These are phyloP conservation scores for Ceratoteleas bidentatus DNA, from an alignment of 1,140 invertebrate species.

Conservation along the genomic window DNA sequence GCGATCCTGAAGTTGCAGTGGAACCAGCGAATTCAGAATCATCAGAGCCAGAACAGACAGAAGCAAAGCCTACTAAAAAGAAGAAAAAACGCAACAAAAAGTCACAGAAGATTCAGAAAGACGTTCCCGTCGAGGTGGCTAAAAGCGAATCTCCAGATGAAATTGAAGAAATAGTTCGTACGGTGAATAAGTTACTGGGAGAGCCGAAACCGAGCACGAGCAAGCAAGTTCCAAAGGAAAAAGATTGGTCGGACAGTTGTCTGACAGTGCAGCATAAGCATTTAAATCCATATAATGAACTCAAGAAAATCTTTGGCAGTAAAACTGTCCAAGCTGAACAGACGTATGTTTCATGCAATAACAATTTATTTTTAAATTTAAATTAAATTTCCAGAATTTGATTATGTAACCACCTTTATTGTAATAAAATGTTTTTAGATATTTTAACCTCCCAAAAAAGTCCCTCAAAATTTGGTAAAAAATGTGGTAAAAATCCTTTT, in stretches of 20 bases:
- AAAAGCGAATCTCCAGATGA: constrained; percentile 86
- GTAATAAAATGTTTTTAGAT: too few relatives aligned
- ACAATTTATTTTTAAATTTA: background rate
- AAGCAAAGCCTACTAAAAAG: constrained; percentile 48
- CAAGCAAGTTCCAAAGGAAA: constrained; percentile 56
- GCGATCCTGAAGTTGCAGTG: constrained; percentile 2
- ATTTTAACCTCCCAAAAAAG: too few relatives aligned
- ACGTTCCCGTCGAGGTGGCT: constrained; percentile 78
- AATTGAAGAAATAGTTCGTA: constrained; percentile 86
- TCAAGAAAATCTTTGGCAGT: constrained; percentile 92
- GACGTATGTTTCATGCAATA: constrained; percentile 75
- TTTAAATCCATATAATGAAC: constrained; percentile 91
- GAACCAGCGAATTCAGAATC: constrained; percentile 15
- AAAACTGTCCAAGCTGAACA: constrained; percentile 88
- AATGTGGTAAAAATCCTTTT: too few relatives aligned
- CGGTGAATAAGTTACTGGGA: constrained; percentile 88
- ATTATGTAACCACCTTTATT: too few relatives aligned
- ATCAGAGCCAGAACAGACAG: constrained; percentile 2
- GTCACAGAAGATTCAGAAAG: constrained; percentile 19
- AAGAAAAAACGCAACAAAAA: constrained; percentile 49
- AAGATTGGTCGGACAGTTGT: constrained; percentile 78
- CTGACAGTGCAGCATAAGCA: constrained; percentile 87
- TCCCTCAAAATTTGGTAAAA: too few relatives aligned
- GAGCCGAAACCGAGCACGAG: constrained; percentile 78
- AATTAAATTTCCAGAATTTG: background rate